Conservation (phyloP, 2,113 vertebrate genomes). For the Abramis brama region DNA sequence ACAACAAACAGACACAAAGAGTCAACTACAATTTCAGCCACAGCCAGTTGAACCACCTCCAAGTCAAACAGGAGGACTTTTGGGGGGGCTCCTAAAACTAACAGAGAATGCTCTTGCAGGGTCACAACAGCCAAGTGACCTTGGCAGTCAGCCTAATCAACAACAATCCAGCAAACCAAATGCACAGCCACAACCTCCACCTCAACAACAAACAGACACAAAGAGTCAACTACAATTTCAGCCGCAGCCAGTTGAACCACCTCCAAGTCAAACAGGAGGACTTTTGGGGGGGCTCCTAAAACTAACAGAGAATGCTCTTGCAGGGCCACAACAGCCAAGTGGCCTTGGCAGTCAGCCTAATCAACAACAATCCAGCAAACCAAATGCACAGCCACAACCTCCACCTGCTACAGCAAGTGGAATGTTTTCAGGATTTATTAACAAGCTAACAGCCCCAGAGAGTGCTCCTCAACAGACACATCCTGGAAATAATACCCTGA, state of each 20-base stretch:
- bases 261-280: slow-evolving; percentile 62
- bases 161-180: slow-evolving; percentile 40
- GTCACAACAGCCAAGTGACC: slow-evolving; percentile 53
- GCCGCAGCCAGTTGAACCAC: slow-evolving; percentile 43
- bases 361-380: slow-evolving; percentile 49
- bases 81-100: slow-evolving; percentile 69
- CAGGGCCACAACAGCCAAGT: slow-evolving; percentile 53
- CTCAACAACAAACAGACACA: slow-evolving; percentile 53
- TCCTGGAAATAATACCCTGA: slow-evolving; percentile 41
- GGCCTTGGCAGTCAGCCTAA: slow-evolving; percentile 49
- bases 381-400: slow-evolving; percentile 45
- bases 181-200: slow-evolving; percentile 46
- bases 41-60: slow-evolving; percentile 47
- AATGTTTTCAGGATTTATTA: slow-evolving; percentile 71
- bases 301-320: slow-evolving; percentile 53
- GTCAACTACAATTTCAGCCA: slow-evolving; percentile 40
- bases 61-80: slow-evolving; percentile 65
- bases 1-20: slow-evolving; percentile 52
- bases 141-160: slow-evolving; percentile 56
- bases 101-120: slow-evolving; percentile 47
- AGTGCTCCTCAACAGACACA: slow-evolving; percentile 56
- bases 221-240: slow-evolving; percentile 46
- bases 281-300: slow-evolving; percentile 70
- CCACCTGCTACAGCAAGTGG: slow-evolving; percentile 47
- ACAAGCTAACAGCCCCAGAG: slow-evolving; percentile 67